phyloP scores from a whole-genome alignment of 1,140 invertebrate genomes.

The Drosophila tropicalis region DNA sequence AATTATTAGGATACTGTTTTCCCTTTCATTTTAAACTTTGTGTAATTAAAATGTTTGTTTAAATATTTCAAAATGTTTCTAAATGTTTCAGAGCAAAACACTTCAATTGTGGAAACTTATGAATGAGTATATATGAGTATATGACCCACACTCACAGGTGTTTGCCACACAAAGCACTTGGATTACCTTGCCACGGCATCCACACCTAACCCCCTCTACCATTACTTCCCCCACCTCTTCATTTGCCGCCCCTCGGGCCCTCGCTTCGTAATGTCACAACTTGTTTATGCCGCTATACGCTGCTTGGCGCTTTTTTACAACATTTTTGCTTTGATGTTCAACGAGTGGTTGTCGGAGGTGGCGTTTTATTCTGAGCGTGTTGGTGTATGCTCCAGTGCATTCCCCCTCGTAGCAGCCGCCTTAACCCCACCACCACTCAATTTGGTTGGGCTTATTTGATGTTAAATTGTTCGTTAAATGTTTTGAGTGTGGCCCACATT shows the following conservation, averaged over 20 bases:
- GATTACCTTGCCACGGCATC: neutral
- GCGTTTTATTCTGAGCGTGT: constrained; percentile 48
- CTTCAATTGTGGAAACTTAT: neutral
- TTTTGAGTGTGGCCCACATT: constrained; percentile 28
- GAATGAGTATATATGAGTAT: too few relatives aligned
- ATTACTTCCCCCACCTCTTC: neutral
- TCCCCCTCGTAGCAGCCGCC: neutral
- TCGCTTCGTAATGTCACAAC: constrained; percentile 50
- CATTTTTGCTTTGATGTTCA: constrained; percentile 67
- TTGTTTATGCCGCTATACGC: constrained; percentile 59
- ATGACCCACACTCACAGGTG: constrained; percentile 10
- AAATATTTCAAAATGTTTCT: neutral
- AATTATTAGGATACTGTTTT: neutral
- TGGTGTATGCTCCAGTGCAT: constrained; percentile 36
- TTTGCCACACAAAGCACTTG: constrained; percentile 5
- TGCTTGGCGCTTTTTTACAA: constrained; percentile 43
- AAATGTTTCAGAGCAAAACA: too few relatives aligned
- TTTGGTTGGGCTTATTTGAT: constrained; percentile 59
- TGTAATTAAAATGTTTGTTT: neutral
- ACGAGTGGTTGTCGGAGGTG: constrained; percentile 54
- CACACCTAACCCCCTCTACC: neutral
- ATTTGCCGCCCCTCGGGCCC: neutral
- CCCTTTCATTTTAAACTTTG: neutral
- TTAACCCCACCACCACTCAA: neutral
- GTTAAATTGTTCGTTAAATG: constrained; percentile 72